Percentiles rank a stretch among this genome's conserved stretches.
Conservation (phyloP, 1,140 invertebrate species). For the Hylaeus anthracinus region DNA sequence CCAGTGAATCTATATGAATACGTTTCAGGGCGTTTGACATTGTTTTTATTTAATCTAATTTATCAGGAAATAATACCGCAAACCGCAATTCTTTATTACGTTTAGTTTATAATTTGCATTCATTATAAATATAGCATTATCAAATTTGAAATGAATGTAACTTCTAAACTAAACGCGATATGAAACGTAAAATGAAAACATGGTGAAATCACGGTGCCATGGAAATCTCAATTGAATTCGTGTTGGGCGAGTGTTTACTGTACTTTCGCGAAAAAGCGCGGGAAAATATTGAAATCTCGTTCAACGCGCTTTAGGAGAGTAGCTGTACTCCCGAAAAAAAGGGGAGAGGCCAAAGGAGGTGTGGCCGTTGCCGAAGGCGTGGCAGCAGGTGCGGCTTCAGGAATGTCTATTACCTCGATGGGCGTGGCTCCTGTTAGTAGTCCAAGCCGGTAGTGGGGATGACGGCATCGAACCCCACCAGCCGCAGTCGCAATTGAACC, state of each 20-base stretch:
- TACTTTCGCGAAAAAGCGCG: neutral
- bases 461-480: constrained; percentile 45
- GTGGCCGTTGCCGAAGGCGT: neutral
- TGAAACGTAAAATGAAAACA: too few relatives aligned
- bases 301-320: neutral
- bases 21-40: too few relatives aligned
- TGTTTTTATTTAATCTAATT: too few relatives aligned
- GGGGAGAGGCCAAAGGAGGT: constrained; percentile 10
- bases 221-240: too few relatives aligned
- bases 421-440: neutral
- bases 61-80: too few relatives aligned
- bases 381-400: neutral
- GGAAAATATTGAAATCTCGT: neutral
- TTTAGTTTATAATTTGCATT: too few relatives aligned
- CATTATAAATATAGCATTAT: too few relatives aligned
- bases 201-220: too few relatives aligned
- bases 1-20: too few relatives aligned
- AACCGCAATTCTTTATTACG: too few relatives aligned
- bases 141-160: too few relatives aligned
- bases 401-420: neutral
- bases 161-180: too few relatives aligned
- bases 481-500: constrained; percentile 73
- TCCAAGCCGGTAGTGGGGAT: constrained; percentile 48
- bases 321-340: constrained; percentile 20
- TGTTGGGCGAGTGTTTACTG: neutral